Evolutionary conservation across 2,888 invertebrate species (phyloP), one percentile per base, ranked within the genome.

Genomic region (Drosophila mercatorum): DNA sequence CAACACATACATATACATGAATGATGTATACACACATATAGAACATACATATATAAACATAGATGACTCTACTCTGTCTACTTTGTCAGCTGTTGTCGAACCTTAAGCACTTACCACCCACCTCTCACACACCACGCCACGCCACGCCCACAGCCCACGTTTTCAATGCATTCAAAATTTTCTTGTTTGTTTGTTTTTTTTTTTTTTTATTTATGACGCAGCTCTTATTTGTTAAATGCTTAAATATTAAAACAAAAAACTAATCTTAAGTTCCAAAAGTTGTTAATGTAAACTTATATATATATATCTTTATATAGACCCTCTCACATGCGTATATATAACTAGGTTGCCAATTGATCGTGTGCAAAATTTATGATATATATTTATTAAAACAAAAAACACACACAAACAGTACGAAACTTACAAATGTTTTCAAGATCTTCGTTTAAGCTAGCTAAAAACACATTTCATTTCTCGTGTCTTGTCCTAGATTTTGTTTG

Each of bases 151-250:
- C 31, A 31, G 34, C 14, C 68, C 5, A 3, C 49, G 3, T n/a
- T 41, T 41, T n/a, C 41, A 52, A 40, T 55, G 55, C 55, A 28
- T 55, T 55, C 55, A 55, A 41, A n/a, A 49, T 11, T 55, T 40
- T 55, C 40, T 36, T 40, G 55, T 55, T 60, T 61, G 49, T 52
- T 28, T n/a, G n/a, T n/a, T 43, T 40, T 58, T 40, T 41, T 28
- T 12, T 22, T 26, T 56, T 34, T 5, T 26, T 36, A 31, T 44
- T 43, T 63, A 51, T 34, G 44, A 52, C 34, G 68, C 68, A 76
- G 83, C 68, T 80, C 64, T 73, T 73, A 66, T 78, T 78, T 78
- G 80, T 81, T 80, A 80, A 41, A 75, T 69, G 38, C 12, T 22
- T 79, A 82, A 53, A 53, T 69, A 62, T 63, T 71, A 49, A 49